Percentiles rank a stretch among this genome's conserved stretches.
Evolutionary conservation across 2,113 vertebrate genomes (phyloP).

Genomic region (Rhinopithecus roxellana): DNA sequence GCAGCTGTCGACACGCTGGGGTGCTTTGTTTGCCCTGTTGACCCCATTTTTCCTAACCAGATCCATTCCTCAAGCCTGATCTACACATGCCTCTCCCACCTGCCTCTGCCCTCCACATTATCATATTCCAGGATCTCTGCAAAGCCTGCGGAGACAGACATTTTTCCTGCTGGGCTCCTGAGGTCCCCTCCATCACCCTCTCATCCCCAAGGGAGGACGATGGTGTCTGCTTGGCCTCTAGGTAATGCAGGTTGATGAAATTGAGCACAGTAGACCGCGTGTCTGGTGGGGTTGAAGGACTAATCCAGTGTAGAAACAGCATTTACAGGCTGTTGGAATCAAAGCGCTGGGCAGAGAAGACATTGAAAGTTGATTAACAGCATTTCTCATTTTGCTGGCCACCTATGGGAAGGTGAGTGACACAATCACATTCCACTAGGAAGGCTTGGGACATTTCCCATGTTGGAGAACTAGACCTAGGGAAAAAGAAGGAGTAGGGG

Average conservation of each 20-base stretch:
- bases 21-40: not conserved
- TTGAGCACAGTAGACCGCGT: rapidly evolving
- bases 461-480: too few species aligned
- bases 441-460: not conserved
- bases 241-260: not conserved
- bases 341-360: not conserved
- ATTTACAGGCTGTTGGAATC: not conserved
- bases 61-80: not conserved
- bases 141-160: not conserved
- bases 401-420: not conserved
- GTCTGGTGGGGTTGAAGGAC: not conserved
- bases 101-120: rapidly evolving
- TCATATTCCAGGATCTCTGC: not conserved
- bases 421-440: not conserved
- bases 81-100: not conserved
- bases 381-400: not conserved
- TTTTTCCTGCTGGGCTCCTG: not conserved
- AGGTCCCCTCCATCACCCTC: not conserved
- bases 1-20: not conserved
- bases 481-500: not conserved
- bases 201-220: not conserved
- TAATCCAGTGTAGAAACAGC: not conserved
- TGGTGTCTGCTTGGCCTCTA: not conserved
- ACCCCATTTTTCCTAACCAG: not conserved
- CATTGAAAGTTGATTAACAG: not conserved